These are phyloP conservation scores for Paradoxurus hermaphroditus DNA, from an alignment of 2,113 vertebrate genomes.

Conservation along the genomic window DNA sequence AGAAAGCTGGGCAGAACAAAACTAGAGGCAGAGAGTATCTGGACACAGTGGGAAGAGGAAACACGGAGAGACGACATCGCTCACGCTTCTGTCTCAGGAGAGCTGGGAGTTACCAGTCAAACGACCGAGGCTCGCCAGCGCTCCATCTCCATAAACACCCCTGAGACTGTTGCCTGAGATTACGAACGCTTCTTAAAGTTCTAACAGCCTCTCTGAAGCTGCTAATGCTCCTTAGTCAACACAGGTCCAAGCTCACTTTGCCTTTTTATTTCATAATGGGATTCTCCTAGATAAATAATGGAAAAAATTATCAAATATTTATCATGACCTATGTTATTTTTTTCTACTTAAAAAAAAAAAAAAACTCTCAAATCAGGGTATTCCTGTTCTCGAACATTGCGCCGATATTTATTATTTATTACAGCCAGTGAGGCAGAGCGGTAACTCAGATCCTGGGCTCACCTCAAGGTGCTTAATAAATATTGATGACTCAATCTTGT, in stretches of 20 bases:
- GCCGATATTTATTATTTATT: conserved; percentile 29
- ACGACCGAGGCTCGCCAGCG: accelerated
- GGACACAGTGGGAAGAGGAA: accelerated
- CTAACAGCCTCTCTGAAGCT: not conserved
- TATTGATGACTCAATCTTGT: not conserved
- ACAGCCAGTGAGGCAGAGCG: not conserved
- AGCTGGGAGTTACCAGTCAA: no score
- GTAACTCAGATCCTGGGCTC: not conserved
- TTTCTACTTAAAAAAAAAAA: not conserved
- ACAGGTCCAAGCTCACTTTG: not conserved
- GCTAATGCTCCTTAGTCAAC: not conserved
- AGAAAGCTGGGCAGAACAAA: not conserved
- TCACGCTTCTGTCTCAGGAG: accelerated
- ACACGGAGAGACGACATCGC: not conserved
- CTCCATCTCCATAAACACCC: not conserved
- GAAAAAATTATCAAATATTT: conserved; percentile 29
- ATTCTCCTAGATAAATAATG: not conserved
- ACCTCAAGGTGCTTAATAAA: not conserved
- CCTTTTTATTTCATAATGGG: not conserved
- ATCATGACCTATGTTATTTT: not conserved
- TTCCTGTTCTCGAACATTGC: not conserved
- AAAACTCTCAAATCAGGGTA: not conserved
- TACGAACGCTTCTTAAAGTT: not conserved
- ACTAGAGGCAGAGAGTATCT: not conserved
- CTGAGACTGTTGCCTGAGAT: not conserved